Base-by-base conservation (phyloP, 2,113 vertebrate species). In the Microtus oregoni region DNA sequence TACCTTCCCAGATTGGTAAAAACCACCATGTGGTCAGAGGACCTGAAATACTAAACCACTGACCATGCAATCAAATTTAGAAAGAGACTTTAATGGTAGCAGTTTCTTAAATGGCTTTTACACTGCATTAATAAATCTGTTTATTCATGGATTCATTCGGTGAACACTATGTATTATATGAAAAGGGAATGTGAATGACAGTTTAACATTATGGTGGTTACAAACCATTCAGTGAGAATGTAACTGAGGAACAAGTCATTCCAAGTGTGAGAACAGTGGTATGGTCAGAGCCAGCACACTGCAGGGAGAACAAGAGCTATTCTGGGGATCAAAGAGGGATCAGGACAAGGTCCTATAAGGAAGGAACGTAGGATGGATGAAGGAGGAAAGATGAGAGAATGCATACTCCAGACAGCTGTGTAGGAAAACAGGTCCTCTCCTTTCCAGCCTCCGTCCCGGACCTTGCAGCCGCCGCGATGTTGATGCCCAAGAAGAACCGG, bases 231-330 rank as follows among this genome's bases (percentile, higher is more conserved):
- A 5, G 20, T 0, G 32, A 85, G 52, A 77, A 44, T n/a, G n/a
- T 15, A 4, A 10, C 4, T 0, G 6, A 41, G 13, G 9, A 30
- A n/a, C n/a, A 11, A 2, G 26, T 3, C 44, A 7, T 3, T 15
- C 82, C 41, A 4, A n/a, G 73, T 0, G 0, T 2, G 28, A 68
- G 70, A 44, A 44, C 10, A 1, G 44, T 1, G 8, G 10, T 12
- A 15, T 0, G 0, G 47, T 61, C 3, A n/a, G 8, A 7, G 5
- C 50, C 41, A 2, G 55, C 7, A 3, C 1, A 3, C 22, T 24
- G n/a, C 35, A 63, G 76, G 78, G 7, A 28, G 41, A 70, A 14
- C 26, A 0, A 7, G 5, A 30, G 65, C 12, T 2, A 0, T 1
- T 35, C 76, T 22, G 41, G 32, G 24, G n/a, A 7, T 58, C 68